Evolutionary conservation across 2,113 vertebrate species (phyloP).

Genomic region (Haemorhous mexicanus): DNA sequence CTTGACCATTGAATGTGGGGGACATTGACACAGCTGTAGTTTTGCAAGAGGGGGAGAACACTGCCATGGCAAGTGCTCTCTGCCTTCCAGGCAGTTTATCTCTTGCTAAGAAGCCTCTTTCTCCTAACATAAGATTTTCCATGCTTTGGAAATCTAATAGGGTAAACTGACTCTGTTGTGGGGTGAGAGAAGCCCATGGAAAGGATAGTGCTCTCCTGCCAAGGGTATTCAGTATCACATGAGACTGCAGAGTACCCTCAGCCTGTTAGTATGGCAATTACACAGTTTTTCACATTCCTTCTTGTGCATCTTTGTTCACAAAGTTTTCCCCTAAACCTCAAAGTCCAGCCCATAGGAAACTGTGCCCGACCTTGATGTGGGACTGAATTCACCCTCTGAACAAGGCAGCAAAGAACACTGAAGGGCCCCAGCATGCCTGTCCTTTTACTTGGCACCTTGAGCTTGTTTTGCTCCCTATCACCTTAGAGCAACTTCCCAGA

Average conservation of each 20-base stretch:
- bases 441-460: background rate
- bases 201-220: background rate
- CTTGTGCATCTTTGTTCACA: background rate
- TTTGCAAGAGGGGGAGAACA: background rate
- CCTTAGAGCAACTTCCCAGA: background rate
- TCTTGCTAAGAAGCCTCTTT: background rate
- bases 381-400: background rate
- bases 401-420: background rate
- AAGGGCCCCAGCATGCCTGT: background rate
- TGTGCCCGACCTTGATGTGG: background rate
- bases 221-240: background rate
- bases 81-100: background rate
- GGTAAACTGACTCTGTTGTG: conserved; percentile 63
- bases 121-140: conserved; percentile 39
- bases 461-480: background rate
- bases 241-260: background rate
- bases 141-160: conserved; percentile 51
- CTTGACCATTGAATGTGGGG: background rate
- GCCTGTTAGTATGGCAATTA: background rate
- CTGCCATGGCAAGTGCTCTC: background rate
- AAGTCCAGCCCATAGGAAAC: background rate
- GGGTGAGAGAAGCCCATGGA: conserved; percentile 22
- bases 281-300: background rate
- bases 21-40: background rate
- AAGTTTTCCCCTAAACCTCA: background rate